Base-by-base conservation (phyloP, 64 coral and sea anemone genomes). In the Actinia tenebrosa region DNA sequence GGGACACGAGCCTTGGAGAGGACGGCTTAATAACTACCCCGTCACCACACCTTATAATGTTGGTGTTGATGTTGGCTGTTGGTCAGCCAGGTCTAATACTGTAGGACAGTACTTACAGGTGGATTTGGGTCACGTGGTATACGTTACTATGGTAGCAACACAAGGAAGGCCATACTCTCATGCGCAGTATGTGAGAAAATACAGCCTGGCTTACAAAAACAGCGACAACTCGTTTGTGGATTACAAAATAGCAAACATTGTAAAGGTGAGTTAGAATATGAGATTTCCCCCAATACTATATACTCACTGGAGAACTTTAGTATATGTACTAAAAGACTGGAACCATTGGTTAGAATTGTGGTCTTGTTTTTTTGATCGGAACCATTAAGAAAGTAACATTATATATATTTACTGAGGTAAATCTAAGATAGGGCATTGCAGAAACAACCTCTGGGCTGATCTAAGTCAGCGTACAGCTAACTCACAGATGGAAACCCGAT, bases 121-220 rank as follows among this genome's bases (percentile, higher is more conserved):
- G 63, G 63, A 66, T 8, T 66, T 66, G 63, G 63, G 63, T 66
- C 63, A 66, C 63, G 63, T 66, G 63, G 63, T 66, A 66, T 66
- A 66, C 22, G 63, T 66, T 66, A 66, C 63, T 7, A 66, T 66
- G 63, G 63, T 66, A 20, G 64, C 64, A 8, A 69, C 64, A 69
- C 64, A 69, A 69, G 64, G 64, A 23, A 69, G 64, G 22, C 64
- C 64, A 10, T 69, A 69, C 23, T 3, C 0, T 2, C 4, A 22
- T 23, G 22, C 20, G 7, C 64, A 69, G 64, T 25, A 25, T 69
- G 64, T 69, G 64, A 69, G 4, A 69, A 69, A 69, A 20, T 69
- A 69, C 64, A 69, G 19, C 64, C 64, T 69, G 4, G 64, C 64
- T 10, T 69, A 69, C 10, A 69, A 69, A 26, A n/a, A 69, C 22